Percentiles rank a stretch among this genome's conserved stretches.
These are phyloP conservation scores for Meandrusa payeni DNA, from an alignment of 2,888 invertebrate species.

Conservation along the genomic window DNA sequence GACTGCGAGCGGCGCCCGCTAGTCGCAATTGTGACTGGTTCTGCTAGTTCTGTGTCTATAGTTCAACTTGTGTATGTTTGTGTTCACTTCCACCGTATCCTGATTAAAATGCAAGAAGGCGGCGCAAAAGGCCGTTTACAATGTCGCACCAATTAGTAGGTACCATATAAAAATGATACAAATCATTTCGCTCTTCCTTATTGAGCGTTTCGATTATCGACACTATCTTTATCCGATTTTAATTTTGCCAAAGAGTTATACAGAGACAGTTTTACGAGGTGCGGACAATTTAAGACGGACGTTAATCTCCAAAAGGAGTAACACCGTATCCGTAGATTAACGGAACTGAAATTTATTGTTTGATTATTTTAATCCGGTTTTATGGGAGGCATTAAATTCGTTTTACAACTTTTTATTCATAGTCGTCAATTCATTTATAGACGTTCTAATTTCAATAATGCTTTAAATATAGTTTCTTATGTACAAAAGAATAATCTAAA, in stretches of 20 bases:
- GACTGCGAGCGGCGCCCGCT: constrained; percentile 68
- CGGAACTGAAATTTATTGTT: constrained; percentile 13
- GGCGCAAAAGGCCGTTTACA: constrained; percentile 63
- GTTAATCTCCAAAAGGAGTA: constrained; percentile 46
- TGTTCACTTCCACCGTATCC: constrained; percentile 64
- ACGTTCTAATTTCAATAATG: too few species aligned
- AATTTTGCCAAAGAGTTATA: constrained; percentile 54
- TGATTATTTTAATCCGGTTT: constrained; percentile 9
- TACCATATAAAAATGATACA: constrained; percentile 65
- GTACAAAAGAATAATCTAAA: too few species aligned
- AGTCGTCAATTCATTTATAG: too few species aligned
- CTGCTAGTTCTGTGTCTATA: constrained; percentile 72
- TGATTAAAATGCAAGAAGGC: constrained; percentile 72
- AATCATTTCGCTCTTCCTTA: constrained; percentile 65
- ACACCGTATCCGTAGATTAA: constrained; percentile 22
- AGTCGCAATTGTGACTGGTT: constrained; percentile 76
- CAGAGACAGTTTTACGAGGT: constrained; percentile 67
- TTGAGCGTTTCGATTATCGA: constrained; percentile 48
- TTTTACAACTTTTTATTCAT: constrained; percentile 4
- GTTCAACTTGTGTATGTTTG: constrained; percentile 57
- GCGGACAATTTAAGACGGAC: constrained; percentile 56
- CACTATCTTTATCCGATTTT: constrained; percentile 52
- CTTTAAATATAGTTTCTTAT: too few species aligned
- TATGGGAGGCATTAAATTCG: constrained; percentile 3
- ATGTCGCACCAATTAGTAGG: constrained; percentile 72